Evolutionary conservation across 2,888 invertebrate genomes (phyloP).

Genomic region (Drosophila testacea): DNA sequence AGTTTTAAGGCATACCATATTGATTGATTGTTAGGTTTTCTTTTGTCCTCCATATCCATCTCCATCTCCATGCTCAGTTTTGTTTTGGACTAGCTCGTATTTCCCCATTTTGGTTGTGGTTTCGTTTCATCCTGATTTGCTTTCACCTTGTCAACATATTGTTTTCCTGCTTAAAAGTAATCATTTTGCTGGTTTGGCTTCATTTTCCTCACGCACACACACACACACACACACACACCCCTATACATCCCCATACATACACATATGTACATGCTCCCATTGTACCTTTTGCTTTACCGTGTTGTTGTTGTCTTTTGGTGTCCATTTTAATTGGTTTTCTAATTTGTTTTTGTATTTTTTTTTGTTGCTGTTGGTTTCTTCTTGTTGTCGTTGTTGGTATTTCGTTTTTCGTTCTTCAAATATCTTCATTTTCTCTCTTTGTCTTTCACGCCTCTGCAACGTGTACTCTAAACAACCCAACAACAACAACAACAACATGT

Average conservation of each 20-base stretch:
- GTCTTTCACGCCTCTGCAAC: constrained; percentile 66
- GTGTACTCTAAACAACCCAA: constrained; percentile 53
- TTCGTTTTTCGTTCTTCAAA: constrained; percentile 79
- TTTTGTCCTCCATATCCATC: neutral
- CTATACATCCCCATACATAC: neutral
- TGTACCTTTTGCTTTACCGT: constrained; percentile 33
- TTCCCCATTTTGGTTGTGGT: constrained; percentile 44
- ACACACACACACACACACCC: constrained; percentile 19
- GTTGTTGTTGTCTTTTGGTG: constrained; percentile 34
- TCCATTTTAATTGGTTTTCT: constrained; percentile 19
- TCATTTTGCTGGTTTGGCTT: constrained; percentile 35
- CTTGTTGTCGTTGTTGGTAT: constrained; percentile 66
- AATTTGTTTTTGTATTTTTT: constrained; percentile 22
- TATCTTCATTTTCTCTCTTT: constrained; percentile 82
- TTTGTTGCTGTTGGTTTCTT: constrained; percentile 40
- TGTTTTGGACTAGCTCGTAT: constrained; percentile 3
- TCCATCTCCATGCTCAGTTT: constrained; percentile 2
- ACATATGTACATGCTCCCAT: neutral
- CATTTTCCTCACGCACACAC: constrained; percentile 10
- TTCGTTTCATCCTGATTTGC: constrained; percentile 15
- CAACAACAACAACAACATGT: constrained; percentile 30
- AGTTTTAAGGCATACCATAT: constrained; percentile 20
- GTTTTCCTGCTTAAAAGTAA: constrained; percentile 27
- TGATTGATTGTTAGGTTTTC: constrained; percentile 9
- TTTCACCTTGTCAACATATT: neutral